A percentile compares a stretch with the other conserved stretches of the same genome.
These are phyloP conservation scores for Mesoclemmys tuberculata DNA, from an alignment of 2,113 vertebrate genomes.

Conservation along the genomic window DNA sequence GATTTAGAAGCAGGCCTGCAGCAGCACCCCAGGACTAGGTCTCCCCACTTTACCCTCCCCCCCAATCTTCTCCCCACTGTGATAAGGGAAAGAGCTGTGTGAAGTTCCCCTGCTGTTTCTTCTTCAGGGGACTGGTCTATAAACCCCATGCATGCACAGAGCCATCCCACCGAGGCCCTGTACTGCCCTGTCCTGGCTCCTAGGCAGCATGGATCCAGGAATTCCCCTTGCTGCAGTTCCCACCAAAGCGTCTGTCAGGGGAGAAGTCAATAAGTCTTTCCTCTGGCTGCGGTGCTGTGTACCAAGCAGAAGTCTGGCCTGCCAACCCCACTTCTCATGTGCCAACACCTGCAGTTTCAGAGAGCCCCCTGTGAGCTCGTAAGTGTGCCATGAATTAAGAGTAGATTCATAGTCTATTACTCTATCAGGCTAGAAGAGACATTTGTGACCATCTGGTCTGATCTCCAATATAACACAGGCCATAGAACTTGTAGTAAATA, in stretches of 20 bases:
- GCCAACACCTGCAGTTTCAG: fast-evolving
- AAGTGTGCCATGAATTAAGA: neutral
- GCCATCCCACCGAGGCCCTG: neutral
- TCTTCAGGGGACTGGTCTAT: neutral
- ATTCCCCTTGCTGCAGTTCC: neutral
- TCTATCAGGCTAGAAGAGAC: neutral
- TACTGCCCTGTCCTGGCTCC: neutral
- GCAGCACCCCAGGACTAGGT: neutral
- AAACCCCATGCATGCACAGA: neutral
- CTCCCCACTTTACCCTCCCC: fast-evolving
- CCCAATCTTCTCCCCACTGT: neutral
- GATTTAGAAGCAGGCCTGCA: neutral
- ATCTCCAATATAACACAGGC: neutral
- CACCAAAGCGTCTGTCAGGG: fast-evolving
- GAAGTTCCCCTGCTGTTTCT: neutral
- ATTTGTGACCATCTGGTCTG: neutral
- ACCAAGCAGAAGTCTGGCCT: neutral
- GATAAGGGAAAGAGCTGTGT: neutral
- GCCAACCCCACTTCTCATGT: neutral
- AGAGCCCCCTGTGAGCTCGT: neutral
- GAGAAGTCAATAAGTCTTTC: neutral
- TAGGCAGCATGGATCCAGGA: neutral
- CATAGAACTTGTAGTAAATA: neutral
- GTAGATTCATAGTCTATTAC: neutral
- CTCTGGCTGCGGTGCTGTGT: fast-evolving